These are phyloP conservation scores for Lasioglossum calceatum DNA, from an alignment of 2,888 invertebrate genomes.

Conservation along the genomic window DNA sequence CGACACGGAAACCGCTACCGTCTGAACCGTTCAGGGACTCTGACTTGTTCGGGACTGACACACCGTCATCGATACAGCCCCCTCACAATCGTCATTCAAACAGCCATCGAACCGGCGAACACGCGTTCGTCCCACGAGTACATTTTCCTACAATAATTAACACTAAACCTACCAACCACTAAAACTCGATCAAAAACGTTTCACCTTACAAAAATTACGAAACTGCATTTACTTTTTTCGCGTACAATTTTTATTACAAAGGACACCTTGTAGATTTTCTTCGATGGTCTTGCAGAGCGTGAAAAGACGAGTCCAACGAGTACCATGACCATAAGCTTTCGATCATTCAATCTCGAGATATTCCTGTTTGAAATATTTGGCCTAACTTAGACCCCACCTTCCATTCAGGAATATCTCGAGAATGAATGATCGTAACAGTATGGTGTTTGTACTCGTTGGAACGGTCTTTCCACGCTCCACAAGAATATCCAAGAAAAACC, in stretches of 20 bases:
- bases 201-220: no score
- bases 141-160: no score
- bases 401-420: neutral
- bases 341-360: neutral
- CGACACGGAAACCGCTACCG: neutral
- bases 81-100: neutral
- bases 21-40: neutral
- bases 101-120: neutral
- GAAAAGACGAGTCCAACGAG: neutral
- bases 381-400: neutral
- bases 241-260: no score
- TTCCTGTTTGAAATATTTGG: neutral
- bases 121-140: neutral
- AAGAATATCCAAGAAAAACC: no score
- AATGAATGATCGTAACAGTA: neutral
- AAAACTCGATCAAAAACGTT: no score
- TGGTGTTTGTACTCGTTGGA: no score
- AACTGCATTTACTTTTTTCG: no score
- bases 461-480: no score
- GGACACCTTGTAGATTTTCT: neutral
- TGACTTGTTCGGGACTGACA: neutral
- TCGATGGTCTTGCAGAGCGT: neutral
- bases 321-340: neutral
- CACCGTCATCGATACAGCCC: neutral
- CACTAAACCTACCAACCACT: no score